Conservation (phyloP, 1,140 invertebrate genomes). For the Paracyclopina nana region DNA sequence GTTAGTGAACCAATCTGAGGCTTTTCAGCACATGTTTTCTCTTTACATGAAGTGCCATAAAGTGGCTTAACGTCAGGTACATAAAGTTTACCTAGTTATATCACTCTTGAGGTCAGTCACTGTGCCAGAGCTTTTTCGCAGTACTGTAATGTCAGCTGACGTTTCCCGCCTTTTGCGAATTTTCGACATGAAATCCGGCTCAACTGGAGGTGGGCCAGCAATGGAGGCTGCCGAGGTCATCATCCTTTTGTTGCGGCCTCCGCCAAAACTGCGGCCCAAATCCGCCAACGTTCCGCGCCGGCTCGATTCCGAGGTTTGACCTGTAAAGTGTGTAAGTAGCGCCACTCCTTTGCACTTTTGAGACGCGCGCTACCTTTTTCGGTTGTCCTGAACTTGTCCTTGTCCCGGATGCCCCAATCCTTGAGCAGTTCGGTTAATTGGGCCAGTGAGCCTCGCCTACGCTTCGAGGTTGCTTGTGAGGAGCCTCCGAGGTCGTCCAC, state of each 20-base stretch:
- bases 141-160: not conserved
- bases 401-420: conserved; percentile 50
- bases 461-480: conserved; percentile 34
- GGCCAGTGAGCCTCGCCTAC: conserved; percentile 56
- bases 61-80: too few relatives aligned
- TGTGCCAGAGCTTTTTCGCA: not conserved
- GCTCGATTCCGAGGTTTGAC: not conserved
- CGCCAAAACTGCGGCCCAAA: not conserved
- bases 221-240: not conserved
- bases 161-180: not conserved
- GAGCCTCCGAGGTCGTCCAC: conserved; percentile 20
- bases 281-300: not conserved
- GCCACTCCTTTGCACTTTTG: too few relatives aligned
- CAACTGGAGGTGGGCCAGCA: not conserved
- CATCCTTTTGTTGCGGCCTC: not conserved
- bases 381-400: not conserved
- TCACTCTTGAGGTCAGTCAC: not conserved
- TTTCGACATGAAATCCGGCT: conserved; percentile 3
- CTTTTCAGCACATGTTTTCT: too few relatives aligned
- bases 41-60: too few relatives aligned
- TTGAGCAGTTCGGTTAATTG: conserved; percentile 64
- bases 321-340: too few relatives aligned
- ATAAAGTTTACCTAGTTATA: not conserved
- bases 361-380: too few relatives aligned
- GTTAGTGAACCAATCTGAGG: too few relatives aligned